Evolutionary conservation across 2,113 vertebrate genomes (phyloP).

Genomic region (Thunnus maccoyii): DNA sequence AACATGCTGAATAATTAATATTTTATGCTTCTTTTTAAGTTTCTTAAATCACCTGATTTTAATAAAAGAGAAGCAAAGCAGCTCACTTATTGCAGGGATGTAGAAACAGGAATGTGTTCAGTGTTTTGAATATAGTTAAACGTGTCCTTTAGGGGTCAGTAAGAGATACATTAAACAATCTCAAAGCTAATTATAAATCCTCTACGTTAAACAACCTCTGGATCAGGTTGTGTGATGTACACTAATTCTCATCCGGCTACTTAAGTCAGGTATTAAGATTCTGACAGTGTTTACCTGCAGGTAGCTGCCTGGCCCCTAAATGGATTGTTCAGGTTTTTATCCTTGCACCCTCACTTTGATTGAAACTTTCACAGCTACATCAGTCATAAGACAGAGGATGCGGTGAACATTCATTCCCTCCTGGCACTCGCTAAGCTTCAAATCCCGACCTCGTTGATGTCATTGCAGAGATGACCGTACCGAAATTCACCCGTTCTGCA

Average conservation of each 20-base stretch:
- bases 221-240: conserved; percentile 16
- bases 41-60: too few species aligned
- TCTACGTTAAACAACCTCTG: conserved; percentile 35
- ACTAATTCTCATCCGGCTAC: conserved; percentile 36
- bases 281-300: conserved; percentile 43
- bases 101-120: background rate
- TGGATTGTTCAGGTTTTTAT: conserved; percentile 61
- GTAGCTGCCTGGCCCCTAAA: conserved; percentile 43
- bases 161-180: background rate
- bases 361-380: conserved; percentile 68
- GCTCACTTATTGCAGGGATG: background rate
- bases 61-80: background rate
- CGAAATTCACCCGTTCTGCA: conserved; percentile 51
- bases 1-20: too few species aligned
- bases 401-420: conserved; percentile 56
- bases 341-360: conserved; percentile 61
- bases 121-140: conserved; percentile 8
- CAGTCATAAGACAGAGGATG: conserved; percentile 66
- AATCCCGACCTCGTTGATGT: conserved; percentile 67
- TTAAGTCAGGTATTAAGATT: conserved; percentile 70
- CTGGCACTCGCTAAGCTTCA: conserved; percentile 69
- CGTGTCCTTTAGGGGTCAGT: background rate
- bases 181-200: conserved; percentile 15
- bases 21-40: too few species aligned
- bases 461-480: conserved; percentile 65